Evolutionary conservation across 2,888 invertebrate genomes (phyloP), one percentile per base, ranked within the genome.

Genomic region (Drosophila mulleri): DNA sequence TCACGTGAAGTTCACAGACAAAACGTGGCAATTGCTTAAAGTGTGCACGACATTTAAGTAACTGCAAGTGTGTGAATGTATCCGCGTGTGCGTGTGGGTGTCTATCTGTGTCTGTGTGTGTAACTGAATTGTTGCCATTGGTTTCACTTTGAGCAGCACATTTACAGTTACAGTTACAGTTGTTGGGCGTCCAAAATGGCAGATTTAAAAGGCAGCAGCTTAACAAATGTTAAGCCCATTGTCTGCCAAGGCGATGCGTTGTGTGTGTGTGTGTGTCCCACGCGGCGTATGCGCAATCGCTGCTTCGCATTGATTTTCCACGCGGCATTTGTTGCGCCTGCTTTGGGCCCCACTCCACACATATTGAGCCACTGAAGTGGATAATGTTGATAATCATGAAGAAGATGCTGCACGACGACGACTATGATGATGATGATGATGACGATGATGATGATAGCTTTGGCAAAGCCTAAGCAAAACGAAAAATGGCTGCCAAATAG

Each of bases 401-500:
- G 47, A 44, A 20, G 42, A 48, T 18, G 69, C 52, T 50, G 56
- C 26, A 56, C 26, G 16, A 39, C n/a, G 6, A 39, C 16, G 39
- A 39, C 8, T 1, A 29, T 39, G 18, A 60, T 23, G 61, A 50
- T 58, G 67, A 50, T 54, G 20, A 23, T 23, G 20, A 23, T 23
- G 20, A 23, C 2, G 54, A 56, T 63, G 59, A 53, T 48, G 71
- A 23, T 65, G 78, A n/a, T 58, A 47, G 14, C 60, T 42, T 32
- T 54, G 73, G 58, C 63, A 52, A 77, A 45, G 66, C 57, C 79
- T 56, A 78, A 50, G 50, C 50, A 32, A 50, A 50, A 18, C 60
- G 78, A 71, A 74, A 89, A 85, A 85, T 85, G 90, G 85, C 85
- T 84, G 74, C 78, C 79, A 66, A 75, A 79, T 67, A 75, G 65